These are phyloP conservation scores for Mesoclemmys tuberculata DNA, from an alignment of 2,113 vertebrate genomes.

Conservation along the genomic window DNA sequence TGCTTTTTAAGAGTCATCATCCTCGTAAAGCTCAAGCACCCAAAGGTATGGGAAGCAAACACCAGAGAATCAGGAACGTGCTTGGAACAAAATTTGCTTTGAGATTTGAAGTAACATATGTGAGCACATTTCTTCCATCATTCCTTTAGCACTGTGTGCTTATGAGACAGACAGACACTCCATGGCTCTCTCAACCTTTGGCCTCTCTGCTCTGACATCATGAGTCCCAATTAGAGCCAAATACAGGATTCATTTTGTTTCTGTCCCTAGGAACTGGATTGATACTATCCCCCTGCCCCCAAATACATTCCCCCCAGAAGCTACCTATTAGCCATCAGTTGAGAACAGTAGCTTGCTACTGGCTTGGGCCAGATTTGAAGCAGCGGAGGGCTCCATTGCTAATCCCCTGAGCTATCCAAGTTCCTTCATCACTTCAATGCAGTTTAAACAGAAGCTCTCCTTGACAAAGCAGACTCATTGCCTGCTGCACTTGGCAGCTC, in stretches of 20 bases:
- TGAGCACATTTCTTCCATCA: background rate
- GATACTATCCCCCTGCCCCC: background rate
- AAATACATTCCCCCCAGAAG: background rate
- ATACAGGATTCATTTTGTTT: background rate
- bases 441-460: background rate
- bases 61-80: background rate
- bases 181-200: background rate
- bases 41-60: background rate
- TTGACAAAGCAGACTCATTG: background rate
- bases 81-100: background rate
- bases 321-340: background rate
- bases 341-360: background rate
- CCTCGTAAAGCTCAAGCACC: background rate
- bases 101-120: background rate
- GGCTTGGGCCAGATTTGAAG: background rate
- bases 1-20: background rate
- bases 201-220: background rate
- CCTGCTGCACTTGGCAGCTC: background rate
- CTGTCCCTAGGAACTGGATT: background rate
- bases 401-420: background rate
- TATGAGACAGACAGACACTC: background rate
- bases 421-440: background rate
- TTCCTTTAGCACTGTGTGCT: background rate
- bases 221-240: background rate
- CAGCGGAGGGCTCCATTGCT: background rate